Conservation (phyloP, 1,140 invertebrate species). For the Drosophila punjabiensis region DNA sequence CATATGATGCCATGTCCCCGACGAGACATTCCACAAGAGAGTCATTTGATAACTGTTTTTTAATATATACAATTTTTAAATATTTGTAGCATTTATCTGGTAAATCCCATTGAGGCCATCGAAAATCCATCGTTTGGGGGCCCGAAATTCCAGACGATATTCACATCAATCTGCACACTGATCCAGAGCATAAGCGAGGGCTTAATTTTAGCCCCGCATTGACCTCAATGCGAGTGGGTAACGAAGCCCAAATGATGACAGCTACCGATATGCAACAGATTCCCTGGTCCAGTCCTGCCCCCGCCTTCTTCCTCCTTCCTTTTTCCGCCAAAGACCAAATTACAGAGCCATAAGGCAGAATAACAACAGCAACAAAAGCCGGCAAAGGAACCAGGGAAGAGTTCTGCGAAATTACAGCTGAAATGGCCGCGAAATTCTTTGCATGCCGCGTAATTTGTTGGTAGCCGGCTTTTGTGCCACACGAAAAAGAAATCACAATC, state of each 20-base stretch:
- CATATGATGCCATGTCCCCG: background rate
- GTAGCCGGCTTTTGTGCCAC: slow-evolving; percentile 64
- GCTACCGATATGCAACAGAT: slow-evolving; percentile 72
- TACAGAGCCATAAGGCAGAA: slow-evolving; percentile 74
- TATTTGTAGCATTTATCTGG: background rate
- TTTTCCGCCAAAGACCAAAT: slow-evolving; percentile 51
- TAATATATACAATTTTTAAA: slow-evolving; percentile 5
- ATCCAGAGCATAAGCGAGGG: slow-evolving; percentile 38
- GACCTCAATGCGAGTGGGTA: slow-evolving; percentile 60
- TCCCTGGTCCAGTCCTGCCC: background rate
- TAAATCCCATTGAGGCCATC: slow-evolving; percentile 3
- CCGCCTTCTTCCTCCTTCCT: slow-evolving; percentile 4
- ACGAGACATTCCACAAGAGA: no score
- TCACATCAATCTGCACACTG: slow-evolving; percentile 45
- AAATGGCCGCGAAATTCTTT: slow-evolving; percentile 75
- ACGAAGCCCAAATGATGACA: slow-evolving; percentile 74
- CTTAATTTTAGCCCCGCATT: slow-evolving; percentile 48
- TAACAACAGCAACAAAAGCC: slow-evolving; percentile 37
- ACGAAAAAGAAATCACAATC: slow-evolving; percentile 83
- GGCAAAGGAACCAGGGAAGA: slow-evolving; percentile 19
- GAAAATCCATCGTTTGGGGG: slow-evolving; percentile 31
- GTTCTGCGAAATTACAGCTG: slow-evolving; percentile 56
- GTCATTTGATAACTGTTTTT: no score
- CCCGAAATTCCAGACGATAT: slow-evolving; percentile 32
- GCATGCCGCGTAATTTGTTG: slow-evolving; percentile 82